These are phyloP conservation scores for Colletes gigas DNA, from an alignment of 1,140 invertebrate species.

Conservation along the genomic window DNA sequence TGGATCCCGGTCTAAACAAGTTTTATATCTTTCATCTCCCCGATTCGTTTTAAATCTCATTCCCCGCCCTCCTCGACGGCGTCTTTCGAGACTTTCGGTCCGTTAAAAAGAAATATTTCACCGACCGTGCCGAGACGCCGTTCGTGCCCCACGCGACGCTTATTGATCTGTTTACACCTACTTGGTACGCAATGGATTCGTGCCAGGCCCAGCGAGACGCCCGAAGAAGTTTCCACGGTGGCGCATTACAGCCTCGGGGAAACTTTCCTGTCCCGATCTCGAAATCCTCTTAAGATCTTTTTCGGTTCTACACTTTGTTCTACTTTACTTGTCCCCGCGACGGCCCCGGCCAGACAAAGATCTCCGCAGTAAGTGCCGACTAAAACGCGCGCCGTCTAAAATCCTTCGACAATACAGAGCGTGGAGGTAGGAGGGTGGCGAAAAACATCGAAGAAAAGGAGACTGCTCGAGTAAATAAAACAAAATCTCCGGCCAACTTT, in stretches of 20 bases:
- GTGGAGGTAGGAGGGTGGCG: not conserved
- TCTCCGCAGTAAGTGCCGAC: slow-evolving; percentile 7
- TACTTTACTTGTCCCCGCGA: slow-evolving; percentile 2
- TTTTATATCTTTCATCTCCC: no score
- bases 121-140: no score
- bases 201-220: not conserved
- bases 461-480: not conserved
- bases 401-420: not conserved
- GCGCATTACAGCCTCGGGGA: slow-evolving; percentile 13
- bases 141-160: no score
- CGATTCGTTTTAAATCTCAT: no score
- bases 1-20: no score
- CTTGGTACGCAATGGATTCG: slow-evolving; percentile 9
- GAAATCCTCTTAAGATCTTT: slow-evolving; percentile 47
- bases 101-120: not conserved
- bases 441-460: no score
- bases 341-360: not conserved
- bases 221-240: not conserved
- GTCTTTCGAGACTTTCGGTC: no score
- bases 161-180: slow-evolving; percentile 31
- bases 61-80: no score
- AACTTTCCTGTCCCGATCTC: slow-evolving; percentile 25
- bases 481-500: not conserved
- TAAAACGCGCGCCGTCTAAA: not conserved
- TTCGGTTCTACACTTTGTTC: slow-evolving; percentile 42